A percentile compares a stretch with the other conserved stretches of the same genome.
Conservation (phyloP, 2,113 vertebrate genomes). For the Lophura nycthemera region DNA sequence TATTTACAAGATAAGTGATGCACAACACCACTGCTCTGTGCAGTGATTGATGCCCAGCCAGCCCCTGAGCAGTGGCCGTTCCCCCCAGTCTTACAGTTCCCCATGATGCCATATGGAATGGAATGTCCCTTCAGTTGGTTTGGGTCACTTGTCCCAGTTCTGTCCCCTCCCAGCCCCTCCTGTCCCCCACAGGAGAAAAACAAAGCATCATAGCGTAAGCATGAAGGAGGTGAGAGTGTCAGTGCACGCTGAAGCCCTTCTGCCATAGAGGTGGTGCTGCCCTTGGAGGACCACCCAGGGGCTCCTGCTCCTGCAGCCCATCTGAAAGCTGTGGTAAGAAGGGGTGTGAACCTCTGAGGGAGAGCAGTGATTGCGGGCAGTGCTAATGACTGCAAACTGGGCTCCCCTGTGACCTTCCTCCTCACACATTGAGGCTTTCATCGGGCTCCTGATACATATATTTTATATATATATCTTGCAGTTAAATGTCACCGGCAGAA, state of each 20-base stretch:
- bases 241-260: background rate
- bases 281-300: slow-evolving; percentile 50
- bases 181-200: too few species aligned
- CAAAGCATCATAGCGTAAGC: too few species aligned
- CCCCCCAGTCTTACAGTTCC: too few species aligned
- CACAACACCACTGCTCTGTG: background rate
- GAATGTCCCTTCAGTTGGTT: background rate
- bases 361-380: background rate
- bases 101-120: background rate
- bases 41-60: too few species aligned
- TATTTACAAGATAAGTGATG: background rate
- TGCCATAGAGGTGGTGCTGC: background rate
- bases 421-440: slow-evolving; percentile 41
- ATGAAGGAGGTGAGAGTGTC: too few species aligned
- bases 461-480: background rate
- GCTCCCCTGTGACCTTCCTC: slow-evolving; percentile 35
- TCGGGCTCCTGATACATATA: background rate
- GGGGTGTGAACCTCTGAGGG: slow-evolving; percentile 34
- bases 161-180: background rate
- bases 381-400: slow-evolving; percentile 5
- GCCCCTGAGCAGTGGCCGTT: too few species aligned
- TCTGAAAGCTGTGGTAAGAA: slow-evolving; percentile 9
- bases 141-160: background rate
- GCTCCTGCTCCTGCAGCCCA: background rate
- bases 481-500: slow-evolving; percentile 26